Evolutionary conservation across 2,888 invertebrate genomes (phyloP).

Genomic region (Xestia ashworthii): DNA sequence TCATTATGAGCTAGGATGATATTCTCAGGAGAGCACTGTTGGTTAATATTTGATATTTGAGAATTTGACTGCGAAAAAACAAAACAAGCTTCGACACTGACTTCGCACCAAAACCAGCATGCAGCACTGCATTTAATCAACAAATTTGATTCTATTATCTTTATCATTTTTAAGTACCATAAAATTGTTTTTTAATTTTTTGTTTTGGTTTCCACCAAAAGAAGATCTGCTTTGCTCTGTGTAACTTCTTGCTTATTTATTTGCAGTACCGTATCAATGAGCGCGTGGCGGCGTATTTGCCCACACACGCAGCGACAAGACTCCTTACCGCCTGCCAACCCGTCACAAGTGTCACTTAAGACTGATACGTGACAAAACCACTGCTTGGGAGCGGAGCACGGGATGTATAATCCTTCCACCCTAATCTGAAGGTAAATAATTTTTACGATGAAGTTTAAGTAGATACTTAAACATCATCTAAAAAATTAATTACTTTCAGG

Average conservation of each 20-base stretch:
- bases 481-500: no score
- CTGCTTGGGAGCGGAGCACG: slow-evolving; percentile 14
- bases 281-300: slow-evolving; percentile 35
- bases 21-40: background rate
- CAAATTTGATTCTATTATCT: no score
- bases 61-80: background rate
- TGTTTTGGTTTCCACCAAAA: background rate
- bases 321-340: slow-evolving; percentile 31
- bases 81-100: background rate
- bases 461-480: no score
- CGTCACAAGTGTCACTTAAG: slow-evolving; percentile 48
- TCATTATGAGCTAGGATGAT: background rate
- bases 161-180: background rate
- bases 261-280: slow-evolving; percentile 17
- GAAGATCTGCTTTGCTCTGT: no score
- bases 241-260: background rate
- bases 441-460: background rate
- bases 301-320: slow-evolving; percentile 35
- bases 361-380: slow-evolving; percentile 57
- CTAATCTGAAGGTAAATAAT: slow-evolving; percentile 40
- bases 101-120: background rate
- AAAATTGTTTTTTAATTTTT: background rate
- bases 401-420: slow-evolving; percentile 22
- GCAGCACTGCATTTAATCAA: background rate
- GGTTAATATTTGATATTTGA: background rate